Evolutionary conservation across 2,797 vertebrate species (phyloP), one percentile per base, ranked within the genome.

Genomic region (Miichthys miiuy): DNA sequence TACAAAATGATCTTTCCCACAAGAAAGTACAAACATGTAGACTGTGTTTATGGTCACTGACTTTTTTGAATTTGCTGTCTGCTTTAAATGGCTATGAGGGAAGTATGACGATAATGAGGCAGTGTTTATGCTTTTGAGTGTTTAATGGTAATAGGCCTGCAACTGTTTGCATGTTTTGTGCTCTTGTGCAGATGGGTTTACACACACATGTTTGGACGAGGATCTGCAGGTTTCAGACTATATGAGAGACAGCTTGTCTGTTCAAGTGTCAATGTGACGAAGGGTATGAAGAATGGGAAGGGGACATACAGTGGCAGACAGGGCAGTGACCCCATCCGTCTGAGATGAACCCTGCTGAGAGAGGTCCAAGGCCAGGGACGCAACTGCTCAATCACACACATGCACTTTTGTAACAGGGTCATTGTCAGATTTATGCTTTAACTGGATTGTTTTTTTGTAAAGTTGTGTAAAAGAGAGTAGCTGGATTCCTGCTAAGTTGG

Each of bases 1-100:
- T 94, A 93, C 92, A 90, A 88, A 92, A 89, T 88, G 62, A 89
- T 88, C 78, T 91, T 94, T 95, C 94, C 94, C 93, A 94, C 91
- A 91, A 89, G 92, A 94, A 95, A 92, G 85, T 80, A 82, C 81
- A 90, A 91, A 90, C 88, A 93, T 72, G 73, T 72, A 83, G 87
- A 80, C 58, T 88, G 82, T 94, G 93, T 94, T 94, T 94, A 92
- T 92, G 91, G 91, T 93, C 92, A 94, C 84, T 92, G 93, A 88
- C 90, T 90, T 90, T 84, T 38, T 48, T 85, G 91, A 91, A 94
- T 93, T 90, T 93, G 88, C 85, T 89, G 84, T 87, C 84, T 91
- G 85, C 87, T 91, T 81, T 86, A 77, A 87, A 86, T 82, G 83
- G 66, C 86, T 85, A 63, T 85, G 81, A 75, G 73, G 72, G 79